Base-by-base conservation (phyloP, 2,888 invertebrate species). In the Mycalesis mineus region DNA sequence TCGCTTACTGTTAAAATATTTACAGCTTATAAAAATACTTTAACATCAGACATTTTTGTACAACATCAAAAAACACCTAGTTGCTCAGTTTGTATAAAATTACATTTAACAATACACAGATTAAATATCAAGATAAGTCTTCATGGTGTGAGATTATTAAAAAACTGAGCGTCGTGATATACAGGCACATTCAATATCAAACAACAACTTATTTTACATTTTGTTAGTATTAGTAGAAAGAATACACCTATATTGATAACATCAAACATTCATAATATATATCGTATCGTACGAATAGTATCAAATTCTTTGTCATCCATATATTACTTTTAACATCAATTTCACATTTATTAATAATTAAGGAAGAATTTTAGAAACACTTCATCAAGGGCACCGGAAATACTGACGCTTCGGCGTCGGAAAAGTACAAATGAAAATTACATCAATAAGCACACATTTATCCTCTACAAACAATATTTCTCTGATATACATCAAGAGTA, bases 21-120 rank as follows among this genome's bases (percentile, higher is more conserved):
- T 68, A 71, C 77, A 79, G 72, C 73, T 77, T 84, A 85, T 72
- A 86, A 87, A 86, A 86, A 86, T 87, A 87, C 74, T 75, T 78
- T 75, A 71, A 83, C 77, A 68, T 77, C 72, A 80, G 72, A 80
- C 70, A 72, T 53, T 73, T 22, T 80, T 83, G 81, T 84, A 84
- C 82, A 84, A 82, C 82, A 83, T 86, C 83, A 77, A 86, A 22
- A 86, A 83, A 84, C 82, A 78, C 71, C 66, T 65, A 71, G 65
- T 68, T 62, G 66, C 69, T 65, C 59, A 73, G 68, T 66, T 67
- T 61, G 66, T 77, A 77, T 72, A 78, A 67, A 82, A 80, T 66
- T 62, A 58, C 62, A 48, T 14, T 45, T 50, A 60, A 62, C 45
- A 44, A 51, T 57, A 58, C 40, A 47, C 47, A 59, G 36, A 58